phyloP scores from a whole-genome alignment of 2,797 vertebrate species.

The Chiroxiphia lanceolata region DNA sequence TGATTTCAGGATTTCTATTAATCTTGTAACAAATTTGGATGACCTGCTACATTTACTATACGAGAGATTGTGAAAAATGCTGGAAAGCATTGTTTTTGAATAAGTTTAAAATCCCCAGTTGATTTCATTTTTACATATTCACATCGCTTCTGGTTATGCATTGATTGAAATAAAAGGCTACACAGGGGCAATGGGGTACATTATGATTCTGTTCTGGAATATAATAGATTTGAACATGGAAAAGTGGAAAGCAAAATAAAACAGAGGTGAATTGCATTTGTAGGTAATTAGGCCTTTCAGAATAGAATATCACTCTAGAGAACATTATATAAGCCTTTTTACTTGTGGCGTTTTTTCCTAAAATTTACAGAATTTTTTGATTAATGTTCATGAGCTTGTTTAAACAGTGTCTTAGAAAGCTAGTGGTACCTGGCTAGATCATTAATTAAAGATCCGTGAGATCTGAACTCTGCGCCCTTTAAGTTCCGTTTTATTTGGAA shows the following conservation, averaged over 20 bases:
- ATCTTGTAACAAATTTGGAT: neutral
- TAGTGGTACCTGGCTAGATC: neutral
- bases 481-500: neutral
- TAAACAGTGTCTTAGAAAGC: neutral
- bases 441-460: neutral
- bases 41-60: neutral
- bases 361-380: neutral
- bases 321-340: neutral
- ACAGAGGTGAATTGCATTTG: neutral
- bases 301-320: neutral
- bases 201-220: neutral
- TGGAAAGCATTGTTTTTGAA: neutral
- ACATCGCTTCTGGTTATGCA: neutral
- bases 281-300: neutral
- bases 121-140: neutral
- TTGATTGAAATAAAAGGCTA: neutral
- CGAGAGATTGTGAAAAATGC: neutral
- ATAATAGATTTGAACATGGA: neutral
- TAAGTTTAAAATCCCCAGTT: rapidly evolving
- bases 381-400: neutral
- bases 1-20: neutral
- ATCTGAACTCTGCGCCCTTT: neutral
- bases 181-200: neutral
- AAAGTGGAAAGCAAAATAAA: neutral
- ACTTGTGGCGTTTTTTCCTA: neutral